Evolutionary conservation across 1,140 invertebrate genomes (phyloP), one percentile per base, ranked within the genome.

Genomic region (Colletes latitarsis): DNA sequence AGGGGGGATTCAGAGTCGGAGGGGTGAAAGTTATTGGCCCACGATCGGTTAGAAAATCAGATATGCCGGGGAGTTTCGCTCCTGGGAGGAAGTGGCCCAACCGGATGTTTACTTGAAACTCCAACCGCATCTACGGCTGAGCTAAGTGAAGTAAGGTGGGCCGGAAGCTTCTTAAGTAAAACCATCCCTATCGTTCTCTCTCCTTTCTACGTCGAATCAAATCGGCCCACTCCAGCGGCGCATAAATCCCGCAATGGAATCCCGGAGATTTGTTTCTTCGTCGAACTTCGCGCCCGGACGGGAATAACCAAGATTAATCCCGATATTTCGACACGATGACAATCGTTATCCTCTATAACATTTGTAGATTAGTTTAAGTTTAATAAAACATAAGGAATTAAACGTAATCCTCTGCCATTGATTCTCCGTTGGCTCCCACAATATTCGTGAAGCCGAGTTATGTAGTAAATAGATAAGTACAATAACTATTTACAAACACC

Each of bases 91-190:
- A 87, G 84, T 87, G 74, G 81, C 85, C 70, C 74, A 17, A 66
- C 77, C 81, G 83, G 86, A 88, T 88, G 86, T 88, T 88, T 88
- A 88, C 87, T 88, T 88, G 87, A 88, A 88, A 88, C 87, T 88
- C 86, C 76, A 88, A 87, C 85, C 85, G 84, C 84, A 87, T 87
- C 85, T n/a, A 86, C 39, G 57, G 71, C n/a, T 49, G 67, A 53
- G 76, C 85, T 86, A 86, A 86, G 85, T 77, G 81, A 86, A 81
- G 85, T 83, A 86, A 86, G 69, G 81, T 77, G 81, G 81, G 77
- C 85, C 85, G 85, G 84, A 87, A 87, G 85, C 85, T 87, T 83
- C 85, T 87, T 87, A 87, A 87, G 85, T 87, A 86, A 86, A 87
- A 87, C 77, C 84, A 87, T 87, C 85, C 73, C 81, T 70, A 78